Conservation (phyloP, 2,888 invertebrate genomes). For the Hyposoter dolosus region DNA sequence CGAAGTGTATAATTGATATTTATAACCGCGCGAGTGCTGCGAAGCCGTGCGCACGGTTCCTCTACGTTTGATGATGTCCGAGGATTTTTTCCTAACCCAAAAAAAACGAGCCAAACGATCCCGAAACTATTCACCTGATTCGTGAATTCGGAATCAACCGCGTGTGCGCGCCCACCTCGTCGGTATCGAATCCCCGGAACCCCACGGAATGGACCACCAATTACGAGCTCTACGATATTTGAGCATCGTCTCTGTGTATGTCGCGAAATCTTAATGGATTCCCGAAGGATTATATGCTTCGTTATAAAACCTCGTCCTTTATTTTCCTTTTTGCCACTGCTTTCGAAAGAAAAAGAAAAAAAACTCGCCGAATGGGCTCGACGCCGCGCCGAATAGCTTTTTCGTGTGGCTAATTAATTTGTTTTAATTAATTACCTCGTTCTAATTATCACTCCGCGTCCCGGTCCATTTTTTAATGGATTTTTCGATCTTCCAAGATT, state of each 20-base stretch:
- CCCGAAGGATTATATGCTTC: constrained; percentile 40
- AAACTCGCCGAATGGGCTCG: neutral
- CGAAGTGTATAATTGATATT: constrained; percentile 83
- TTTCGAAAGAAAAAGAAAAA: neutral
- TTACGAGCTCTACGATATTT: constrained; percentile 47
- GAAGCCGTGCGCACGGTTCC: constrained; percentile 5
- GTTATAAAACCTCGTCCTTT: constrained; percentile 15
- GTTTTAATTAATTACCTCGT: neutral
- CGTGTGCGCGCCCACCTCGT: neutral
- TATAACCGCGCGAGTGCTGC: constrained; percentile 75
- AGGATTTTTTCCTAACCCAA: constrained; percentile 6
- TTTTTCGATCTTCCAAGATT: neutral
- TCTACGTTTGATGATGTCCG: constrained; percentile 16
- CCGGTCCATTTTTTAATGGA: neutral
- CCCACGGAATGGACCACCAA: constrained; percentile 50
- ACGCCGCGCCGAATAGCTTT: neutral
- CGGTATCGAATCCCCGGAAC: constrained; percentile 22
- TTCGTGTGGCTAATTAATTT: neutral
- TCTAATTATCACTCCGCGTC: neutral
- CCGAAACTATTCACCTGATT: constrained; percentile 59
- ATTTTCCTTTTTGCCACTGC: constrained; percentile 4
- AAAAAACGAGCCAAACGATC: neutral
- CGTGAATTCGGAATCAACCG: constrained; percentile 56
- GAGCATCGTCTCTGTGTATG: constrained; percentile 8
- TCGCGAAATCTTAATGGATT: constrained; percentile 68